Evolutionary conservation across 2,113 vertebrate species (phyloP), one percentile per base, ranked within the genome.

Genomic region (Anarrhichthys ocellatus): DNA sequence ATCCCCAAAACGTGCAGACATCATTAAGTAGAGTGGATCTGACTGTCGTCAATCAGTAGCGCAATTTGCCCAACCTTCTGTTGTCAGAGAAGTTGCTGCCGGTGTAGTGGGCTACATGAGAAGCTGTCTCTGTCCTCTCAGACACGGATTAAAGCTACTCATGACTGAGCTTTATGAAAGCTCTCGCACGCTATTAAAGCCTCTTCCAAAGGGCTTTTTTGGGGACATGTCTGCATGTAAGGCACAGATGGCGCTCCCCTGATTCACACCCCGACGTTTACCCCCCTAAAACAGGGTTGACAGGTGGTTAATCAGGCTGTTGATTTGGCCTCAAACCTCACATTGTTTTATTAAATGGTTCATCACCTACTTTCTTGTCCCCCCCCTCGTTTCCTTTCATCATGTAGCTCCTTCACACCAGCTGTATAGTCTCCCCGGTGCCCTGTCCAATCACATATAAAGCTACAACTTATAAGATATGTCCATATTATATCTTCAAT

Each of bases 241-340:
- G 56, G 76, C 73, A 85, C 92, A 94, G 93, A 93, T 94, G 93
- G 89, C 5, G 9, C 14, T 2, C 5, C 83, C 86, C 70, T 34
- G 71, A 88, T 84, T 91, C 65, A 72, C 44, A 34, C 29, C 50
- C 84, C 44, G 27, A 27, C n/a, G 46, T 82, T 2, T 78, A 42
- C 62, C 73, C 66, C 71, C 62, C 14, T 20, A 56, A 79, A 90
- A 74, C 75, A 63, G 69, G 72, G 64, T 87, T 83, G 82, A 69
- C 68, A 50, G 67, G 66, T 42, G 77, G 46, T 76, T 73, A 82
- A 63, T 46, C 74, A 22, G 62, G 24, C 75, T 5, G 52, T 44
- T 29, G 62, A 0, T 65, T 76, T 78, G 72, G 86, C 75, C 83
- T 76, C 59, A 74, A 75, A 86, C 58, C 69, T 70, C 63, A 24